phyloP scores from a whole-genome alignment of 2,888 invertebrate species.

The Neoaliturus tenellus region DNA sequence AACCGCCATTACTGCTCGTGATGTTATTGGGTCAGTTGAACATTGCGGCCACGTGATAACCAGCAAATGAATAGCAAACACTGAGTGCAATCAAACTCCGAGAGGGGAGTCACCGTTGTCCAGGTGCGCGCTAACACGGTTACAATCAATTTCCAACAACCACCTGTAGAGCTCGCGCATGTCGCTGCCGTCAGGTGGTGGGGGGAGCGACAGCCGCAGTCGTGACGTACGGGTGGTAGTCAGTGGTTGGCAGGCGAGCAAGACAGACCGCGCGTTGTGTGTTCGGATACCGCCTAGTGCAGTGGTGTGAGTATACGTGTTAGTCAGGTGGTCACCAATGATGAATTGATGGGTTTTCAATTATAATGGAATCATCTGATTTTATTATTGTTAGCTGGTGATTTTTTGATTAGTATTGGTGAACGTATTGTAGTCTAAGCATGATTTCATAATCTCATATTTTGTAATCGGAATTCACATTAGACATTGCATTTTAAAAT shows the following conservation, averaged over 20 bases:
- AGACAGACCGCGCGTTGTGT: neutral
- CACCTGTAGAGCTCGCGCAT: neutral
- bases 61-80: constrained; percentile 7
- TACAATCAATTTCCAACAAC: constrained; percentile 22
- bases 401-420: too few relatives aligned
- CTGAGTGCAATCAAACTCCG: neutral
- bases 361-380: too few relatives aligned
- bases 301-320: neutral
- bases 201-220: constrained; percentile 11
- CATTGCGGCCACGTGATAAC: constrained; percentile 16
- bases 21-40: neutral
- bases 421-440: too few relatives aligned
- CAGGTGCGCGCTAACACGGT: constrained; percentile 7
- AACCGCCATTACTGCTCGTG: neutral
- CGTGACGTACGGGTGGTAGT: neutral
- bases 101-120: neutral
- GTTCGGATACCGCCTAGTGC: neutral
- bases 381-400: too few relatives aligned
- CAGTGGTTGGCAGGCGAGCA: neutral
- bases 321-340: too few relatives aligned
- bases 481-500: too few relatives aligned
- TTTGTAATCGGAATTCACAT: too few relatives aligned
- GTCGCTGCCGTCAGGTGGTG: neutral
- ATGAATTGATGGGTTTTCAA: too few relatives aligned
- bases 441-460: too few relatives aligned